Base-by-base conservation (phyloP, 1,140 invertebrate species). In the Drosophila ogumai region DNA sequence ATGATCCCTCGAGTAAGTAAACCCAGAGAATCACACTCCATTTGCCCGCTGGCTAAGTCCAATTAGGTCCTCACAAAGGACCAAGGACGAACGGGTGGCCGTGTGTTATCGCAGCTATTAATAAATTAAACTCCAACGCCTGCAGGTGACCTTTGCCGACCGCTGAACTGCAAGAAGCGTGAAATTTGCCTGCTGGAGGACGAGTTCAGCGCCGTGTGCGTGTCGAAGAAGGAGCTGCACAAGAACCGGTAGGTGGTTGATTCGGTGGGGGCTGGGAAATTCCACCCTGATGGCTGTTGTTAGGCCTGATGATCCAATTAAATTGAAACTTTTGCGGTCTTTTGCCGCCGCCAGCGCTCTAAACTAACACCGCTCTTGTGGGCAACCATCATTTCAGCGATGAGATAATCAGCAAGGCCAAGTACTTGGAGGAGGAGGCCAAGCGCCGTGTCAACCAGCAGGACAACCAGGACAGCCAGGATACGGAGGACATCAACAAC, bases 171-270 rank as follows among this genome's bases (percentile, higher is more conserved):
- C 93, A 97, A 97, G 92, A 96, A 97, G 93, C 96, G 97, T 93
- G 97, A 98, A 93, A 94, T 97, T 47, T 98, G 97, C 92, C 93
- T 98, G 28, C 93, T 98, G 44, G 96, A 97, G 91, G 96, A 97
- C 93, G 94, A 96, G 47, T 97, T 96, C 91, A 97, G 97, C 13
- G 97, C 97, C 17, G 96, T 98, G 32, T 98, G 97, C 91, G 96
- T 97, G 49, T 96, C 95, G 56, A 97, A 96, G 91, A 97, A 97
- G 91, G 97, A 97, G 86, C 93, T 97, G 9, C 95, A 96, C 77
- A 96, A 96, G 80, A 96, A 96, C 90, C 96, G 96, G 96, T 97
- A 93, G 71, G 84, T 61, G 44, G n/a, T 17, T 31, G 47, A 4
- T 49, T 28, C 46, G 25, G 13, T 2, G 43, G 34, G 40, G 47